Evolutionary conservation across 2,888 invertebrate genomes (phyloP), one percentile per base, ranked within the genome.

Genomic region (Melangyna quadrimaculata): DNA sequence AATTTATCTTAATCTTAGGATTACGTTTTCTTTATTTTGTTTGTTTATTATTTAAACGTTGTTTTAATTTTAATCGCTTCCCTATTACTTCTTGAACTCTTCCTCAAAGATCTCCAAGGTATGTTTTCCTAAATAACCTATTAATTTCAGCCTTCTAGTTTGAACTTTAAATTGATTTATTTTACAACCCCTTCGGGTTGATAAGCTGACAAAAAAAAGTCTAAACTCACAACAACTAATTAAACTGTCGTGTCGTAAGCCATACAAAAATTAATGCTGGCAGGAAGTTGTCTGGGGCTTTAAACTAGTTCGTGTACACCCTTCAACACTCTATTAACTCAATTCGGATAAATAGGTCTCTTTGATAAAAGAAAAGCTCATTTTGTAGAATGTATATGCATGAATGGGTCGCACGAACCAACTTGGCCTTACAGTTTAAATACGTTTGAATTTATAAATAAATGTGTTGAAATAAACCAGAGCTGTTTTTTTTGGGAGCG

Each of bases 211-310:
- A 12, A 12, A 19, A 32, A 10, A 19, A 17, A 53, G 51, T 29
- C 63, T 29, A 55, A 32, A 24, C 43, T 43, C 24, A 67, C 65
- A 48, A 37, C 22, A 12, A 6, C 40, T 63, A 61, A 65, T 67
- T 72, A 71, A 53, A 19, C 24, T 43, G 51, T 70, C 61, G 53
- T 43, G 45, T 57, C 12, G 45, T 32, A 59, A 61, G 35, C 32
- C 43, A 53, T 63, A 59, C 24, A 51, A 73, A 78, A 78, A 78
- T 82, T 27, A 37, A 32, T 74, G 55, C 78, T 73, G 55, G 40
- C 69, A 83, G 73, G 83, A 83, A 83, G 83, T 74, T 70, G 78
- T 78, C 69, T 78, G 69, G 35, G 22, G 45, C 40, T 51, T 78
- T 48, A 35, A 17, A 63, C 55, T 29, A 48, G 45, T 70, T 35